Conservation (phyloP, 2,888 invertebrate species). For the Thereva nobilitata region DNA sequence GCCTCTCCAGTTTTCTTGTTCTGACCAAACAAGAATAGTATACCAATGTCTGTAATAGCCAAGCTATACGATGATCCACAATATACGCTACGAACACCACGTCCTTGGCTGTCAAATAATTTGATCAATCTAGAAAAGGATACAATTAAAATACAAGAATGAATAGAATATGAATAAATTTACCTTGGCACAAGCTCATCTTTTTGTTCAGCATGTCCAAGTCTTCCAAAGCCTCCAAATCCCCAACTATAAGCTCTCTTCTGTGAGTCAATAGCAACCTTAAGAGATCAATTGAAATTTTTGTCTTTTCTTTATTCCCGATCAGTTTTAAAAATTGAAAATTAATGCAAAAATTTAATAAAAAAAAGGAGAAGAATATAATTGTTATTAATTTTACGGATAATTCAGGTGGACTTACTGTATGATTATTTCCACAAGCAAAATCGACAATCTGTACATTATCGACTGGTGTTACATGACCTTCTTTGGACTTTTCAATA, state of each 20-base stretch:
- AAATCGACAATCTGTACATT: slow-evolving; percentile 88
- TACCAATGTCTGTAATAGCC: slow-evolving; percentile 77
- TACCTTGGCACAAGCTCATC: slow-evolving; percentile 81
- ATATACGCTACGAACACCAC: slow-evolving; percentile 79
- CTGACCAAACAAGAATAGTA: slow-evolving; percentile 83
- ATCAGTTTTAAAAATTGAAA: slow-evolving; percentile 19
- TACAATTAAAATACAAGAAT: not conserved
- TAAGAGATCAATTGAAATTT: slow-evolving; percentile 40
- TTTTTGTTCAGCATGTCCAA: slow-evolving; percentile 91
- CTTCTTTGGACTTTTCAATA: slow-evolving; percentile 86
- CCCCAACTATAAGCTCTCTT: slow-evolving; percentile 94
- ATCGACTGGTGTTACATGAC: slow-evolving; percentile 79
- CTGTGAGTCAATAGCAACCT: slow-evolving; percentile 85
- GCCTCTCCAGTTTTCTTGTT: slow-evolving; percentile 93
- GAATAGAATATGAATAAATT: not conserved
- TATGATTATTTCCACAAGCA: slow-evolving; percentile 89
- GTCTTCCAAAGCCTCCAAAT: slow-evolving; percentile 90
- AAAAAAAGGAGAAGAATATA: not conserved
- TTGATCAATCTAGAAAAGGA: slow-evolving; percentile 71
- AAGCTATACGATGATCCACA: slow-evolving; percentile 88
- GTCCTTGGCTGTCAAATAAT: slow-evolving; percentile 82
- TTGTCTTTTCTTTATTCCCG: slow-evolving; percentile 23
- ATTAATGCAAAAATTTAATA: slow-evolving; percentile 1
- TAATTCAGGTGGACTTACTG: slow-evolving; percentile 62
- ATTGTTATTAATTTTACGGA: not conserved